Base-by-base conservation (phyloP, 2,797 vertebrate genomes). In the Onychomys torridus region DNA sequence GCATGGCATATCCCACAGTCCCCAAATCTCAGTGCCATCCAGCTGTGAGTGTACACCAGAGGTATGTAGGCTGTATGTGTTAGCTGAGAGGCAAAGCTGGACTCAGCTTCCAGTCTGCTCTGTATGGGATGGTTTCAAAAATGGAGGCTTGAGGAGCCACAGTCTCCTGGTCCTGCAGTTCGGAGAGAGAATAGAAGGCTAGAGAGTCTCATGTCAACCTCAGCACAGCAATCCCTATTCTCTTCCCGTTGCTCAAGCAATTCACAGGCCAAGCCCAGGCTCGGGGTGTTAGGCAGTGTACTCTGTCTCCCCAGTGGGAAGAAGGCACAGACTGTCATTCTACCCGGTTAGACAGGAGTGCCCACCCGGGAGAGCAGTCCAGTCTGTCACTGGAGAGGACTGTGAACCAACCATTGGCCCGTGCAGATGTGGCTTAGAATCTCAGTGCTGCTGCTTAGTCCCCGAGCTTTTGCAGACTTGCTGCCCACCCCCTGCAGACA, bases 361-460 rank as follows among this genome's bases (percentile, higher is more conserved):
- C 34, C 13, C 23, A 32, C 25, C 55, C 6, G 19, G 81, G 96
- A 93, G 75, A 88, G 84, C 34, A 61, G 84, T 90, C 23, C 34
- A 49, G 59, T 43, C 52, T 96, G 0, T 95, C 59, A 71, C 71
- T 27, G 7, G 67, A 52, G n/a, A 84, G 12, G 92, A 65, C 88
- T 78, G 61, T 12, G 11, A 78, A 37, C 21, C 81, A 52, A 34
- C 8, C 69, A 29, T 32, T 4, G 78, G 37, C 17, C 77, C 37
- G 76, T n/a, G 76, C 10, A 89, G 77, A 77, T 27, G 55, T 89
- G 52, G 21, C 77, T 91, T 91, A 83, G 83, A 95, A 93, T 65
- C 73, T 89, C 40, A 93, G 32, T n/a, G 89, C 73, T 86, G 79
- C 40, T 40, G 91, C 23, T 1, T 43, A 73, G 67, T 73, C 82